Conservation (phyloP, 2,888 invertebrate genomes). For the Peribatodes rhomboidaria region DNA sequence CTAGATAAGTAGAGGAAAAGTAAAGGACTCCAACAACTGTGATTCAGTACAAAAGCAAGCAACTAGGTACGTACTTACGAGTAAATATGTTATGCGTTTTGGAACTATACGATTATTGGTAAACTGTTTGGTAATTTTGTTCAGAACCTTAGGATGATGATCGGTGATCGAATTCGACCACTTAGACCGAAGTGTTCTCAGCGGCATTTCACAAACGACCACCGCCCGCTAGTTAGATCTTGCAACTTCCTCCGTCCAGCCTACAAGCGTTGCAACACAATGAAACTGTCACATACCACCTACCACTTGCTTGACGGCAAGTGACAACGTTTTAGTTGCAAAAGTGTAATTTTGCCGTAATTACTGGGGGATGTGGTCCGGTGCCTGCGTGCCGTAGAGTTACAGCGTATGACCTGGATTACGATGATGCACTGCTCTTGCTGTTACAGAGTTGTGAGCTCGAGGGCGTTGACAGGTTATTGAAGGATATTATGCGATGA, state of each 20-base stretch:
- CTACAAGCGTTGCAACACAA: conserved; percentile 42
- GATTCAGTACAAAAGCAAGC: too few species aligned
- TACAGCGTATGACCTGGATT: conserved; percentile 31
- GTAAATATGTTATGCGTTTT: too few species aligned
- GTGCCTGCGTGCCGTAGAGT: conserved; percentile 17
- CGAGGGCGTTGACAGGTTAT: neutral
- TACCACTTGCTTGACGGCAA: conserved; percentile 33
- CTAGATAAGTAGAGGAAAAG: too few species aligned
- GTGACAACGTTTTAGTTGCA: conserved; percentile 42
- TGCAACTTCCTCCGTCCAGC: conserved; percentile 33
- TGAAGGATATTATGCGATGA: too few species aligned
- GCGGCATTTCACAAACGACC: conserved; percentile 21
- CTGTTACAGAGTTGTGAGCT: conserved; percentile 11
- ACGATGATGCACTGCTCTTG: conserved; percentile 1
- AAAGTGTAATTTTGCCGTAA: conserved; percentile 44
- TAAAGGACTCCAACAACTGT: too few species aligned
- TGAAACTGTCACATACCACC: conserved; percentile 46
- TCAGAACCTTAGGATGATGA: too few species aligned
- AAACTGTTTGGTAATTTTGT: too few species aligned
- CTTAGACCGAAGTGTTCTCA: neutral
- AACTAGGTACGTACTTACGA: too few species aligned
- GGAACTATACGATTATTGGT: too few species aligned
- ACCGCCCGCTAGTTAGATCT: conserved; percentile 25
- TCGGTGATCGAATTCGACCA: neutral
- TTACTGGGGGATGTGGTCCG: conserved; percentile 39